Evolutionary conservation across 2,888 invertebrate species (phyloP).

Genomic region (Auanema freiburgensis): DNA sequence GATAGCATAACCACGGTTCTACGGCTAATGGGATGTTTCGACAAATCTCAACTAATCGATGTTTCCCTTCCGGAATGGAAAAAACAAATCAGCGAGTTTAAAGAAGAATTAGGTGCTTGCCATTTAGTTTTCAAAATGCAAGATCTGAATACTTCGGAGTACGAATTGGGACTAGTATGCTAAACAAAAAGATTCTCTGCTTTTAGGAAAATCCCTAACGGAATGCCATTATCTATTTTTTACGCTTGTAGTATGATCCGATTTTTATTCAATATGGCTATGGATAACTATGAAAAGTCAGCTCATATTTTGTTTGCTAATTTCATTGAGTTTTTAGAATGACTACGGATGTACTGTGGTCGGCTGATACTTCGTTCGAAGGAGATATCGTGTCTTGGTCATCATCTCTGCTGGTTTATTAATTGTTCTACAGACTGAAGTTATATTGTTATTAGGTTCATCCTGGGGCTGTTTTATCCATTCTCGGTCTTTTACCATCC

Average conservation of each 20-base stretch:
- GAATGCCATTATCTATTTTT: slow-evolving; percentile 77
- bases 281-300: slow-evolving; percentile 92
- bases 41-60: slow-evolving; percentile 25
- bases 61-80: slow-evolving; percentile 41
- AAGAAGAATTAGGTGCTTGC: slow-evolving; percentile 38
- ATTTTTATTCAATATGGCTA: slow-evolving; percentile 87
- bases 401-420: slow-evolving; percentile 29
- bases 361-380: slow-evolving; percentile 31
- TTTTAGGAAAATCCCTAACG: slow-evolving; percentile 66
- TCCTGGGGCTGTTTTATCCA: slow-evolving; percentile 82
- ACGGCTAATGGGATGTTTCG: slow-evolving; percentile 86
- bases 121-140: slow-evolving; percentile 53
- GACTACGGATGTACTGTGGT: slow-evolving; percentile 31
- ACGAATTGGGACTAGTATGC: neutral
- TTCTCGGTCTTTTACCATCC: slow-evolving; percentile 88
- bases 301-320: slow-evolving; percentile 52
- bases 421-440: neutral
- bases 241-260: slow-evolving; percentile 84
- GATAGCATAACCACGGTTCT: slow-evolving; percentile 91
- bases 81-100: slow-evolving; percentile 21
- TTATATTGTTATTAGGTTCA: slow-evolving; percentile 72
- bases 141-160: neutral
- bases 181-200: neutral
- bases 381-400: slow-evolving; percentile 54
- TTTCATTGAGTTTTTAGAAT: too few species aligned